Evolutionary conservation across 2,888 invertebrate genomes (phyloP).

Genomic region (Tenodera sinensis): DNA sequence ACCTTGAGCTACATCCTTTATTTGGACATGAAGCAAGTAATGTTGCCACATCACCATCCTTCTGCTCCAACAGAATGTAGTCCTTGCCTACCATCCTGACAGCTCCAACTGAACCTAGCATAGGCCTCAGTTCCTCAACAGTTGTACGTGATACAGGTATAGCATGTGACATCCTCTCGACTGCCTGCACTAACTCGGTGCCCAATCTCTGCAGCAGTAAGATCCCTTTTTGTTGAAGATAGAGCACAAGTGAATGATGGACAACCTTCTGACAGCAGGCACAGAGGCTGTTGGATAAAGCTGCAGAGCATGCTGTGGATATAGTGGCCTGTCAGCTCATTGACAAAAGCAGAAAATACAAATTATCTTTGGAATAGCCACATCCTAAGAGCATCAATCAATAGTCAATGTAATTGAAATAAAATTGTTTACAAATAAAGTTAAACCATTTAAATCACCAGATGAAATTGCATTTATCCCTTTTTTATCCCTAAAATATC

Average conservation of each 20-base stretch:
- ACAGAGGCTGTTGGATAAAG: too few species aligned
- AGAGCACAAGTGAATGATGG: slow-evolving; percentile 9
- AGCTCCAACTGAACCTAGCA: slow-evolving; percentile 13
- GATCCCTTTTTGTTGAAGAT: slow-evolving; percentile 22
- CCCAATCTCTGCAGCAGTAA: slow-evolving; percentile 27
- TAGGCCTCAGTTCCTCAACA: neutral
- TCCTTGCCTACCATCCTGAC: neutral
- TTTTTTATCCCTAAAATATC: too few species aligned
- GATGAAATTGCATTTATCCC: too few species aligned
- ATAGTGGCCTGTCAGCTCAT: too few species aligned
- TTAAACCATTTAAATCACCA: too few species aligned
- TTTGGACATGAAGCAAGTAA: slow-evolving; percentile 12
- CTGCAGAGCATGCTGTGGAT: too few species aligned
- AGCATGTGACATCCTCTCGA: slow-evolving; percentile 23
- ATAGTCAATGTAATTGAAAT: too few species aligned
- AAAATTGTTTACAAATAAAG: too few species aligned
- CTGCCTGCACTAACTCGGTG: slow-evolving; percentile 8
- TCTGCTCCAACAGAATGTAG: slow-evolving; percentile 18
- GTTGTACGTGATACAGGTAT: slow-evolving; percentile 6
- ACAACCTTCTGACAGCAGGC: slow-evolving; percentile 31
- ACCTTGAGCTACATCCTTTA: slow-evolving; percentile 26
- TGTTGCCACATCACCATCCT: slow-evolving; percentile 10
- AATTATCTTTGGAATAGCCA: too few species aligned
- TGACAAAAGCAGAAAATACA: too few species aligned
- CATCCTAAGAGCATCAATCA: too few species aligned